Percentiles rank a stretch among this genome's conserved stretches.
These are phyloP conservation scores for Ctenomys sociabilis DNA, from an alignment of 2,113 vertebrate species.

Conservation along the genomic window DNA sequence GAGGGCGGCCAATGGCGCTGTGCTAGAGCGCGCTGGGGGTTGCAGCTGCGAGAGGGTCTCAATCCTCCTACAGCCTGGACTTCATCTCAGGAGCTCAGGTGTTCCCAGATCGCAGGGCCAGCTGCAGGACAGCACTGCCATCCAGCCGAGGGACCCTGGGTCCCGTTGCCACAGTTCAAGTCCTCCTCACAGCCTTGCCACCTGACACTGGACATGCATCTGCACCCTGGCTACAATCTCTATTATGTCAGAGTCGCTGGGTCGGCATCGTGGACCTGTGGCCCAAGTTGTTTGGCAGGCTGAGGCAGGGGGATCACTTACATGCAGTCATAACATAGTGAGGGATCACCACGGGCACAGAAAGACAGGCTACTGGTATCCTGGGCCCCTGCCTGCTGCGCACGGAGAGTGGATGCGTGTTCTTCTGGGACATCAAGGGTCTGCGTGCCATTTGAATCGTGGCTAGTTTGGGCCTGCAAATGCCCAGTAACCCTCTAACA, in stretches of 20 bases:
- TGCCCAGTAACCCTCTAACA: background rate
- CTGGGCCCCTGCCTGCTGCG: background rate
- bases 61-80: background rate
- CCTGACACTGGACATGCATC: fast-evolving
- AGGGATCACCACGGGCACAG: background rate
- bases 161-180: background rate
- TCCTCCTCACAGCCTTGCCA: background rate
- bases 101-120: background rate
- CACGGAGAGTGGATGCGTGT: background rate
- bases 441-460: background rate
- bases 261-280: fast-evolving
- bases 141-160: background rate
- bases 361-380: background rate
- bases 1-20: background rate
- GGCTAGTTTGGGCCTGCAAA: background rate
- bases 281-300: background rate
- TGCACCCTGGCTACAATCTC: background rate
- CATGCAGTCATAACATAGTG: background rate
- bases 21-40: background rate
- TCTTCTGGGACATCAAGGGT: background rate
- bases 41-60: background rate
- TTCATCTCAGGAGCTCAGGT: fast-evolving
- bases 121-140: background rate
- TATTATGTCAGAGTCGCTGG: background rate
- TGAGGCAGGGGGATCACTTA: background rate